phyloP scores from a whole-genome alignment of 1,140 invertebrate species.

The Trichonephila clavipes region DNA sequence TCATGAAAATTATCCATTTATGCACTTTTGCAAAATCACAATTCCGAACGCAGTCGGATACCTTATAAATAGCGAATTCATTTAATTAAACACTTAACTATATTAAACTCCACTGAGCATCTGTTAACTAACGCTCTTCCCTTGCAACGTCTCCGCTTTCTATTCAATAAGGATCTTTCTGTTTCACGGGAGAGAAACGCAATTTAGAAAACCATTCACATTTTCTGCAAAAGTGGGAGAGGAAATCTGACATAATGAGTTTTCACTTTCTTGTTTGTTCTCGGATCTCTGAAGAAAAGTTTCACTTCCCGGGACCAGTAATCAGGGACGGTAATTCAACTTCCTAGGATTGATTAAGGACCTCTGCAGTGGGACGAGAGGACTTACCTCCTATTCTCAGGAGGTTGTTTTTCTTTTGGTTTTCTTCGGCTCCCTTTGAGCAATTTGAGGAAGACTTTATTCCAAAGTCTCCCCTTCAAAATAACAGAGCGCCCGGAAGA shows the following conservation, averaged over 20 bases:
- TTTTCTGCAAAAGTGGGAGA: background rate
- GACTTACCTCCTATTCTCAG: constrained; percentile 43
- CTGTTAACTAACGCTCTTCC: background rate
- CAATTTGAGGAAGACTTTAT: constrained; percentile 29
- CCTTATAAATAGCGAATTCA: too few relatives aligned
- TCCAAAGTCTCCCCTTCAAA: background rate
- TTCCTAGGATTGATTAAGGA: constrained; percentile 55
- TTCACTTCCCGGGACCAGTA: constrained; percentile 14
- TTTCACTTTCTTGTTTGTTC: constrained; percentile 8
- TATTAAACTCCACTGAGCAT: background rate
- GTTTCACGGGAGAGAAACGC: background rate
- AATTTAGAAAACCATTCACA: constrained; percentile 13
- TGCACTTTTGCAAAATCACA: too few relatives aligned
- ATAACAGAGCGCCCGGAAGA: background rate
- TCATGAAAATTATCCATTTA: too few relatives aligned
- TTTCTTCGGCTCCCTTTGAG: constrained; percentile 44
- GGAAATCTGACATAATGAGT: constrained; percentile 53
- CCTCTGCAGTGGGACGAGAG: background rate
- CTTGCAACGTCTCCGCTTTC: background rate
- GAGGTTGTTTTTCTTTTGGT: constrained; percentile 35
- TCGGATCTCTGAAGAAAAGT: constrained; percentile 21
- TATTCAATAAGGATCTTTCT: background rate
- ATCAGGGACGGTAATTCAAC: constrained; percentile 62
- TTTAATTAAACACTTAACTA: background rate
- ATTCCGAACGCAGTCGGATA: too few relatives aligned